Evolutionary conservation across 2,888 invertebrate genomes (phyloP).

Genomic region (Seladonia tumulorum): DNA sequence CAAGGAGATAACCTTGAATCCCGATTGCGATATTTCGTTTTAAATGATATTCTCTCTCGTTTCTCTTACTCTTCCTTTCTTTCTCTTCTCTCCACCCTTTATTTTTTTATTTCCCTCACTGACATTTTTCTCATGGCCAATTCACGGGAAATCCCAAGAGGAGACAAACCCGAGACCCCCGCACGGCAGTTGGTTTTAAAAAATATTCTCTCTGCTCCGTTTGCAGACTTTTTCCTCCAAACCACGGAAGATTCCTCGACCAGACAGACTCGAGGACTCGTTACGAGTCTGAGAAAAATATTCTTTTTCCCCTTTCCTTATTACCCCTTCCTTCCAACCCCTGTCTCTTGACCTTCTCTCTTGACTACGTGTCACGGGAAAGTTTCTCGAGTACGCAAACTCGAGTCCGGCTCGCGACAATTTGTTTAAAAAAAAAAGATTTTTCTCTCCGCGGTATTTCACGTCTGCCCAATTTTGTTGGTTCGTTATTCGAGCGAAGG

Average conservation of each 20-base stretch:
- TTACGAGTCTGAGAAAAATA: too few relatives aligned
- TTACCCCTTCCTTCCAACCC: too few relatives aligned
- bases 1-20: background rate
- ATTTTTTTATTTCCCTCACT: background rate
- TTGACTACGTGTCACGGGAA: background rate
- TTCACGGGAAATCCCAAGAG: background rate
- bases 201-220: background rate
- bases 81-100: background rate
- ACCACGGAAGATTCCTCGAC: background rate
- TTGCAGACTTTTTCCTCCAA: background rate
- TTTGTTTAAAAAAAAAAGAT: background rate
- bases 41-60: too few relatives aligned
- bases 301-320: too few relatives aligned
- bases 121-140: background rate
- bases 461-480: background rate
- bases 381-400: background rate
- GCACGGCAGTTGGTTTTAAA: background rate
- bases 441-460: background rate
- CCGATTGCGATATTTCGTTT: too few relatives aligned
- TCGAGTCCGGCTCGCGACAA: background rate
- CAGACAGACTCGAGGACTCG: background rate
- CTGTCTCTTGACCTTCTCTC: too few relatives aligned
- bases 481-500: background rate
- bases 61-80: background rate
- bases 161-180: background rate